A percentile compares a stretch with the other conserved stretches of the same genome.
Evolutionary conservation across 53 echinoderm and acorn worm species (phyloP).

Genomic region (Echinarachnius parma): DNA sequence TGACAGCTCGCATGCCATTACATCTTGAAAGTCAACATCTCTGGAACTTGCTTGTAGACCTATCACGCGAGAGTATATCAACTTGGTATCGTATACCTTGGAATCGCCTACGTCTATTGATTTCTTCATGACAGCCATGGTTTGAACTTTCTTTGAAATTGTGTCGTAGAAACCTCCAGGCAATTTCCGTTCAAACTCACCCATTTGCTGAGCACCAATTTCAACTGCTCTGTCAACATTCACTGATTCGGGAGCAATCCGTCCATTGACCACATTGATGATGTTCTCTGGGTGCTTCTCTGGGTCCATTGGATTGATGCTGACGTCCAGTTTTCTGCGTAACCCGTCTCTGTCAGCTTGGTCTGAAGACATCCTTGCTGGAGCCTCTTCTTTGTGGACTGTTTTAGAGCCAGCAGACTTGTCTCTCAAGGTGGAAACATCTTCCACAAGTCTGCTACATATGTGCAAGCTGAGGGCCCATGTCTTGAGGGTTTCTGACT

Average conservation of each 20-base stretch:
- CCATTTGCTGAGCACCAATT: constrained; percentile 33
- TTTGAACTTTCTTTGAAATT: constrained; percentile 35
- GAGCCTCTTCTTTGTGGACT: constrained; percentile 50
- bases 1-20: constrained; percentile 39
- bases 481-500: constrained; percentile 12
- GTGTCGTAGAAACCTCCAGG: constrained; percentile 30
- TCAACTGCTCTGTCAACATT: constrained; percentile 47
- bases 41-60: constrained; percentile 31
- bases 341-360: constrained; percentile 17
- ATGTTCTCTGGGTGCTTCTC: constrained; percentile 36
- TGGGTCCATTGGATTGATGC: constrained; percentile 28
- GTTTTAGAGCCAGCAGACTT: not conserved
- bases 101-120: constrained; percentile 34
- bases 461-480: constrained; percentile 21
- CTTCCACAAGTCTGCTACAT: not conserved
- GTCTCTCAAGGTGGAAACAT: constrained; percentile 1
- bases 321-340: not conserved
- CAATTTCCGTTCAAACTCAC: constrained; percentile 46
- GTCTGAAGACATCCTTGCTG: constrained; percentile 45
- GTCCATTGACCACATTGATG: constrained; percentile 43
- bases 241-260: constrained; percentile 37
- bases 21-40: constrained; percentile 13
- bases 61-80: constrained; percentile 48
- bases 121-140: constrained; percentile 42
- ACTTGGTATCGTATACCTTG: constrained; percentile 45